Base-by-base conservation (phyloP, 2,888 invertebrate species). In the Eupithecia subumbrata region DNA sequence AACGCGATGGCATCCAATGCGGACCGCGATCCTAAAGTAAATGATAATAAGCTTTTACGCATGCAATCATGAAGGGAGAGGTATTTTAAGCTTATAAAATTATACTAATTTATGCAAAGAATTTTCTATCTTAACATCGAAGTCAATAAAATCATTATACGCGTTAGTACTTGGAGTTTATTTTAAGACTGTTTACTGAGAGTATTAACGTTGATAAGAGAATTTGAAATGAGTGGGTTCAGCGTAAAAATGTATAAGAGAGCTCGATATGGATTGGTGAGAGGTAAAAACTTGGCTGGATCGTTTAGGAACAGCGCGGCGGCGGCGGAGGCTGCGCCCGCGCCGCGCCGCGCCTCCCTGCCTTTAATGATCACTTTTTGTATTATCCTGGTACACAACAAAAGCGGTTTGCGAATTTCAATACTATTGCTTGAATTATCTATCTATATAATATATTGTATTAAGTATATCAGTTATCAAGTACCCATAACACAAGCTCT, bases 301-400 rank as follows among this genome's bases (percentile, higher is more conserved):
- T 91, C 91, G 91, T 91, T 93, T 93, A 91, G 90, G 90, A 88
- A 72, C 76, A 88, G 74, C 76, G 73, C 76, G 72, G 86, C 85
- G 86, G 88, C 84, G 89, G 48, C 18, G 48, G 91, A 90, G 88
- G 90, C 92, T 89, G 89, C 85, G n/a, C 88, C 83, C 88, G 86
- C 87, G 84, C 87, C 81, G 90, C 88, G 75, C 68, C 91, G 90
- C 89, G 90, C 92, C 93, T 92, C 90, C 88, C 87, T 90, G 85
- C 90, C 92, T 92, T 92, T 94, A 94, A 94, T 94, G 93, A 94
- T 92, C 87, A 92, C 89, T 94, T 94, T 94, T 94, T 94, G 92
- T 93, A 90, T 85, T 80, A 79, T 70, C 78, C 79, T 81, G 89
- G 91, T 84, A 81, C 85, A 84, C 37, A 83, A 40, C 79, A 88